Base-by-base conservation (phyloP, 2,797 vertebrate species). In the Tauraco hartlaubi region DNA sequence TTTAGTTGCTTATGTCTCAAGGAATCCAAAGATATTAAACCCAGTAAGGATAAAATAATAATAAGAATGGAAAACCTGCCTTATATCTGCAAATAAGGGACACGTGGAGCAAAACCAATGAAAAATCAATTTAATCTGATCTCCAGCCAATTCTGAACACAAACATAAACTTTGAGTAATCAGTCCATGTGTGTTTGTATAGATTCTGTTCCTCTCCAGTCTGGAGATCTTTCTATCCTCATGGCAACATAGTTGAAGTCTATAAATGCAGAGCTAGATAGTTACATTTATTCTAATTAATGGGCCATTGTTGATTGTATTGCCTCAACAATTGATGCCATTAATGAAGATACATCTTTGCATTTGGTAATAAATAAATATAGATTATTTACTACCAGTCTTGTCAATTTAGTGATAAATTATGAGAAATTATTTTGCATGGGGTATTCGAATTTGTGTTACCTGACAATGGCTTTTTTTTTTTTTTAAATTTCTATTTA, bases 1-100 rank as follows among this genome's bases (percentile, higher is more conserved):
- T 98, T 98, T 97, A 88, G 66, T 97, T 89, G 71, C 59, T 97
- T 92, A 71, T 94, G 74, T 97, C 96, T 98, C 95, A 96, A 94
- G 93, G 94, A 97, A 98, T 96, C 95, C 95, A 97, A 96, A 98
- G 86, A 75, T 48, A 15, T 84, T 95, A 88, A 94, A 95, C 59
- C 46, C 51, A 51, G 11, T 83, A 39, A 75, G 51, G 73, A 76
- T 44, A 37, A 96, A 94, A 85, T 41, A 72, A 43, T 16, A 7
- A 72, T 80, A 73, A 96, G 58, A 92, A 88, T 78, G 83, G 72
- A 37, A 94, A 91, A 92, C 33, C 20, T 96, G 56, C 63, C 37
- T 94, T 92, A 51, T 96, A 86, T 96, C 94, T 96, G 72, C 87
- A 97, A 95, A 90, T 79, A 95, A 92, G 58, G 54, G 89, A 94